These are phyloP conservation scores for Corapipo altera DNA, from an alignment of 2,113 vertebrate species.

Conservation along the genomic window DNA sequence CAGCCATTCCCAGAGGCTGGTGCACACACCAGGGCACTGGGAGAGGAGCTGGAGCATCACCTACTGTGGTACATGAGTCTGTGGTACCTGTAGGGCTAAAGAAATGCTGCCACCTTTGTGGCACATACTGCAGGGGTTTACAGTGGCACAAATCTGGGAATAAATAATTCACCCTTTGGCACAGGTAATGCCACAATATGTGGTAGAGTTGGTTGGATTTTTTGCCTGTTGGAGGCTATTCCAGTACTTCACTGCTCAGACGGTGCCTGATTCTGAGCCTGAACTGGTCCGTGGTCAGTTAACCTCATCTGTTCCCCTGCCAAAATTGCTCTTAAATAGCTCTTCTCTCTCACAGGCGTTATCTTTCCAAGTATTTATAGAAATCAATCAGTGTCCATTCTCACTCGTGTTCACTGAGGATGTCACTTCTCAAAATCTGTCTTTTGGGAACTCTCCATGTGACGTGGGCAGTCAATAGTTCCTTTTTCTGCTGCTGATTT, in stretches of 20 bases:
- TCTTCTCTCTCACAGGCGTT: not conserved
- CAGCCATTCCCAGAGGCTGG: fast-evolving
- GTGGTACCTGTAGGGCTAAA: not conserved
- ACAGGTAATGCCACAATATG: not conserved
- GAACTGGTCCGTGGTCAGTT: not conserved
- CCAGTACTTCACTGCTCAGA: not conserved
- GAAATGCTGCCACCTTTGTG: not conserved
- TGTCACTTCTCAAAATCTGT: not conserved
- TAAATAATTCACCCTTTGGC: not conserved
- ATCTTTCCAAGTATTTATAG: not conserved
- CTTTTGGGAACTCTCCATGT: not conserved
- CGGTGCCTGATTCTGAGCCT: not conserved
- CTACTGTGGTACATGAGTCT: fast-evolving
- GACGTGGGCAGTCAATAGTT: not conserved
- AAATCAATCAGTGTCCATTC: not conserved
- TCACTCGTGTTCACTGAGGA: not conserved
- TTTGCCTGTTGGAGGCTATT: not conserved
- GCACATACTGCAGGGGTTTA: not conserved
- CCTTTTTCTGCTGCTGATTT: not conserved
- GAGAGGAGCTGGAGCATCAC: not conserved
- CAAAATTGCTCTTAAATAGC: not conserved
- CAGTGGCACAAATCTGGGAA: not conserved
- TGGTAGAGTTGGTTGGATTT: not conserved
- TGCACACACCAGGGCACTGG: not conserved
- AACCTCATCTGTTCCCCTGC: not conserved